phyloP scores from a whole-genome alignment of 2,888 invertebrate genomes.

The Euclidia mi region DNA sequence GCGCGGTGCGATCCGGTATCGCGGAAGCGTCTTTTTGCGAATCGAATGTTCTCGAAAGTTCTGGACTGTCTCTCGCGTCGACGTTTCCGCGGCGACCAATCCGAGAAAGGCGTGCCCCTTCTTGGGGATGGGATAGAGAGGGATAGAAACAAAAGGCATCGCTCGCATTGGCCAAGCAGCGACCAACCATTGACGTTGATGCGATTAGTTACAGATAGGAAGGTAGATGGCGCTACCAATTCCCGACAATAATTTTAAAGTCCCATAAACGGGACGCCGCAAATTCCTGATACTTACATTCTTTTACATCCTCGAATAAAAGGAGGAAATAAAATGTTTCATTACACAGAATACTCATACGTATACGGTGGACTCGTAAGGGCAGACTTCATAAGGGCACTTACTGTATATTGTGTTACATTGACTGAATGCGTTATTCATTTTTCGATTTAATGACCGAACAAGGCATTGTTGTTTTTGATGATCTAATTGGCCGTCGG shows the following conservation, averaged over 20 bases:
- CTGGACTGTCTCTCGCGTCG: no score
- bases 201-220: no score
- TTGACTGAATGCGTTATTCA: slow-evolving; percentile 48
- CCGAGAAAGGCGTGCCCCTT: no score
- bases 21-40: no score
- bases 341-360: slow-evolving; percentile 47
- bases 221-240: no score
- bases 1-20: no score
- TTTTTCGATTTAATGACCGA: slow-evolving; percentile 30
- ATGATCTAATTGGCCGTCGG: slow-evolving; percentile 5
- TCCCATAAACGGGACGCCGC: slow-evolving; percentile 32
- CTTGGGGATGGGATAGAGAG: no score
- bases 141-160: no score
- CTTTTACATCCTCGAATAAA: slow-evolving; percentile 49
- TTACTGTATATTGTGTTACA: slow-evolving; percentile 45
- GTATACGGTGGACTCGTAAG: slow-evolving; percentile 49
- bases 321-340: slow-evolving; percentile 43
- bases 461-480: background rate
- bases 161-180: no score
- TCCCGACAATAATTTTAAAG: slow-evolving; percentile 32
- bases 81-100: no score
- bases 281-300: slow-evolving; percentile 38
- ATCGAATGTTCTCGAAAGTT: no score
- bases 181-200: no score
- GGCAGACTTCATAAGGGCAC: slow-evolving; percentile 43